Conservation (phyloP, 2,888 invertebrate genomes). For the Coremacera marginata region DNA sequence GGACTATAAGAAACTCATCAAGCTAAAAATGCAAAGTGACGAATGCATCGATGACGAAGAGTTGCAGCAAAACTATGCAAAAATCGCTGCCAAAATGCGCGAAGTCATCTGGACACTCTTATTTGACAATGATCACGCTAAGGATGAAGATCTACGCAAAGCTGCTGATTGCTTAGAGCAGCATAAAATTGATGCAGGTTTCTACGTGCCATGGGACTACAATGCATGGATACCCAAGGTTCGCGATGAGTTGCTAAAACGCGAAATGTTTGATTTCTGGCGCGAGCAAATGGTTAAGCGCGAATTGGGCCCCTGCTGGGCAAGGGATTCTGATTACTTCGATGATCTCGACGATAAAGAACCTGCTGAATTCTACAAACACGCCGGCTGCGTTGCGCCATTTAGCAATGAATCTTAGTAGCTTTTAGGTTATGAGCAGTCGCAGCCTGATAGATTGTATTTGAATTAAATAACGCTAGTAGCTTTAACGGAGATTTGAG, state of each 20-base stretch:
- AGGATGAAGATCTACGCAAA: slow-evolving; percentile 39
- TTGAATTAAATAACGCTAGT: no score
- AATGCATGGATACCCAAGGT: slow-evolving; percentile 65
- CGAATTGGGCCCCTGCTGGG: slow-evolving; percentile 62
- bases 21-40: slow-evolving; percentile 52
- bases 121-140: slow-evolving; percentile 47
- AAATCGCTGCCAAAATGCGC: slow-evolving; percentile 51
- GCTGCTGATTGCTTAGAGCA: slow-evolving; percentile 56
- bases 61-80: slow-evolving; percentile 51
- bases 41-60: slow-evolving; percentile 52
- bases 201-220: slow-evolving; percentile 58
- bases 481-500: no score
- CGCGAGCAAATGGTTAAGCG: slow-evolving; percentile 57
- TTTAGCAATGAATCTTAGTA: slow-evolving; percentile 11
- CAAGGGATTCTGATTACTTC: slow-evolving; percentile 61
- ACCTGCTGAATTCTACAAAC: slow-evolving; percentile 59
- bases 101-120: slow-evolving; percentile 60
- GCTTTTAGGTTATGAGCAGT: not conserved
- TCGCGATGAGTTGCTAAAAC: slow-evolving; percentile 58
- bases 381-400: slow-evolving; percentile 45
- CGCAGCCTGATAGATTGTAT: no score
- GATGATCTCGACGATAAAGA: slow-evolving; percentile 54
- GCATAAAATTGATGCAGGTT: slow-evolving; percentile 68
- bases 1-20: slow-evolving; percentile 56
- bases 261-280: slow-evolving; percentile 62